Base-by-base conservation (phyloP, 2,797 vertebrate genomes). In the Paramormyrops hopkinsi region DNA sequence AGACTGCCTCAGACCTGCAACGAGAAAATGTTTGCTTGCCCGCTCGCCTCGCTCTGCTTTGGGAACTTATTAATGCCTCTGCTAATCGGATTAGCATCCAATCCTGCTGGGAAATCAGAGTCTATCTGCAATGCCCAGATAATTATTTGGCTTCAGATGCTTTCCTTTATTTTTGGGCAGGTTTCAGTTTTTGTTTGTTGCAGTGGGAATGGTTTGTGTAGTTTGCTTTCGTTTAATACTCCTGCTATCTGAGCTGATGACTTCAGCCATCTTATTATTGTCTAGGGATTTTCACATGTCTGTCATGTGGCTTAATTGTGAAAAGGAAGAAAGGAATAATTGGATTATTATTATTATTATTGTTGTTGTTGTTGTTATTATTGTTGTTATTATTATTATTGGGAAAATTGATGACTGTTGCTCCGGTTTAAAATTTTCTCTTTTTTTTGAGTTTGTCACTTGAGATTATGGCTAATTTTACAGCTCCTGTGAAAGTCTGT, bases 51-150 rank as follows among this genome's bases (percentile, higher is more conserved):
- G 37, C 88, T 0, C 92, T 82, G 93, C 95, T 93, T 90, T 90
- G 94, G 95, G 94, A 94, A 92, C 92, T 90, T 92, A 94, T 95
- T 95, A 95, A 95, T 95, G 94, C 93, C 92, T 94, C 90, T 25
- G 93, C 94, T 96, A 95, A 96, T 96, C 94, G 93, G 94, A 96
- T 96, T 96, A 96, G 92, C 94, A 92, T 92, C 93, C 95, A 93
- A 95, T 94, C 95, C 94, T 90, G 91, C 90, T 94, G 95, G 94
- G 93, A 94, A 93, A 94, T 94, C 92, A 83, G 91, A 86, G 92
- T 94, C 93, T 94, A 96, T 96, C 95, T 96, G 95, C 95, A 95
- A 90, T 41, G 14, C 88, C 90, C 93, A 93, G 95, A 96, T 96
- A 96, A 96, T 96, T 93, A 94, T 85, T 90, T 90, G 82, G 93